Conservation (phyloP, 2,797 vertebrate genomes). For the Fistularia commersonii region DNA sequence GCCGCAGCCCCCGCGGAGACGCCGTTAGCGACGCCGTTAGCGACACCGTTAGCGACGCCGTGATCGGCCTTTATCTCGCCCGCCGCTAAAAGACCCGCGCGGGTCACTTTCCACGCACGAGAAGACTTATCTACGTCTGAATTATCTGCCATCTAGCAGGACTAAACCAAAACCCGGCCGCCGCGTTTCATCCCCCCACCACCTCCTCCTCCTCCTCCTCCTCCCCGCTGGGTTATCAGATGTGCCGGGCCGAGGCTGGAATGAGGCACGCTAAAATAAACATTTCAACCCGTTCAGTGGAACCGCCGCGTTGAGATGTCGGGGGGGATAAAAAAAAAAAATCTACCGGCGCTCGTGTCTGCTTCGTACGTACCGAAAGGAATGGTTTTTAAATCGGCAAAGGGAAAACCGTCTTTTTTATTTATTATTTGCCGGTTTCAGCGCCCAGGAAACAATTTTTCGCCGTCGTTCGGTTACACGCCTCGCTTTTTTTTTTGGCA, state of each 20-base stretch:
- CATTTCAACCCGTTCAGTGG: constrained; percentile 30
- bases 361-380: too few relatives aligned
- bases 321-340: too few relatives aligned
- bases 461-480: too few relatives aligned
- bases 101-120: constrained; percentile 25
- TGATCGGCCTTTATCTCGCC: constrained; percentile 28
- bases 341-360: too few relatives aligned
- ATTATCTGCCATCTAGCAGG: constrained; percentile 57
- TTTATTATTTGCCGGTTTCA: too few relatives aligned
- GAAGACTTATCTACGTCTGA: constrained; percentile 25
- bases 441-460: too few relatives aligned
- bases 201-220: constrained; percentile 36
- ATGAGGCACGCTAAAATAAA: constrained; percentile 63
- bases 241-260: constrained; percentile 53
- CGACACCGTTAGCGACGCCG: constrained; percentile 30
- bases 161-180: constrained; percentile 12
- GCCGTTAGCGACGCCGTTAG: too few relatives aligned
- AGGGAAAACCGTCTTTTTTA: too few relatives aligned
- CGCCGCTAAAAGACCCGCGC: constrained; percentile 42
- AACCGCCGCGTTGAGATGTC: constrained; percentile 44
- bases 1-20: too few relatives aligned
- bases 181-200: too few relatives aligned
- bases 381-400: too few relatives aligned
- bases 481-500: too few relatives aligned
- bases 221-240: constrained; percentile 59